A percentile compares a stretch with the other conserved stretches of the same genome.
Conservation (phyloP, 2,888 invertebrate species). For the Cyclophora albipunctata region DNA sequence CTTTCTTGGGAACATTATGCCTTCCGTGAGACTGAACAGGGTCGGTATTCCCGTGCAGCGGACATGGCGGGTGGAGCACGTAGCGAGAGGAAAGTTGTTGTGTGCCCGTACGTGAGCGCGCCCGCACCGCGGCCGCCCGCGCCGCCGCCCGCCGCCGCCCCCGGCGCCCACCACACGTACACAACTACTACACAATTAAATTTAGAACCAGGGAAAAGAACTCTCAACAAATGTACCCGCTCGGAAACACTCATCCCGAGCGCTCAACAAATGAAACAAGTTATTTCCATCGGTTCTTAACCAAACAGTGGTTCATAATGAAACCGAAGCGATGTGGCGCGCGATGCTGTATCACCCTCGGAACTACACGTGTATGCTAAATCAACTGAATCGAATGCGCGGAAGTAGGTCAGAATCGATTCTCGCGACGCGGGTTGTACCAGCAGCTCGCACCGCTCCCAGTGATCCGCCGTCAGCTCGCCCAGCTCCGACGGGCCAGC, state of each 20-base stretch:
- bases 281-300: background rate
- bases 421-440: no score
- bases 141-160: no score
- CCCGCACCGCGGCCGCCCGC: no score
- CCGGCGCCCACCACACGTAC: background rate
- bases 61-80: constrained; percentile 10
- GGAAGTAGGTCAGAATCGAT: no score
- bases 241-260: background rate
- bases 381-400: no score
- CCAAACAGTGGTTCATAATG: background rate
- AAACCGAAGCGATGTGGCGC: background rate
- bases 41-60: constrained; percentile 5
- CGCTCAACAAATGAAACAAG: background rate
- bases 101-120: constrained; percentile 15
- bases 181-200: constrained; percentile 18
- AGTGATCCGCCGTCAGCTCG: no score
- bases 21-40: constrained; percentile 1
- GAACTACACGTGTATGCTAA: no score
- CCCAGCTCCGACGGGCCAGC: no score
- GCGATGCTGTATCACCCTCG: no score
- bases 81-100: constrained; percentile 19
- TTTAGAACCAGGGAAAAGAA: constrained; percentile 15
- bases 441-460: no score
- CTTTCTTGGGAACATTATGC: constrained; percentile 4
- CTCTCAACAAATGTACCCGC: constrained; percentile 5